phyloP scores from a whole-genome alignment of 2,113 vertebrate genomes.

The Ahaetulla prasina region DNA sequence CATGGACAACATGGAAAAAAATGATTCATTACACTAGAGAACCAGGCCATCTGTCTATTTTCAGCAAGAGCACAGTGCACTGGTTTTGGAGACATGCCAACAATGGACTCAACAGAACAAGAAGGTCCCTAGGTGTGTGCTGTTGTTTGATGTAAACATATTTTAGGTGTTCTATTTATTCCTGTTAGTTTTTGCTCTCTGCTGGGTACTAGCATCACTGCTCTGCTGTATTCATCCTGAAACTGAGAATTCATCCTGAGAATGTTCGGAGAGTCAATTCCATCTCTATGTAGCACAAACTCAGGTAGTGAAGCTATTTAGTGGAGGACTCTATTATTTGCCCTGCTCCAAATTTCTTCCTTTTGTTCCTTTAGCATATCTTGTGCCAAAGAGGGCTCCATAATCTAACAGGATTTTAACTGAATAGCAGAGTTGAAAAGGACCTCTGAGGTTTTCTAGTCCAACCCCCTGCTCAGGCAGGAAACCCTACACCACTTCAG shows the following conservation, averaged over 20 bases:
- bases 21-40: constrained; percentile 24
- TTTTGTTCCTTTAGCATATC: not conserved
- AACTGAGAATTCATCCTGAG: constrained; percentile 31
- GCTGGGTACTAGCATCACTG: not conserved
- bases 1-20: not conserved
- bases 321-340: constrained; percentile 30
- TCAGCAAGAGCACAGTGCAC: not conserved
- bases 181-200: constrained; percentile 26
- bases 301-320: constrained; percentile 2
- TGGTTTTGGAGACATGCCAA: constrained; percentile 47
- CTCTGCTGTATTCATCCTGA: constrained; percentile 17
- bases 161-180: constrained; percentile 36
- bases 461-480: no score
- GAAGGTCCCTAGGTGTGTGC: constrained; percentile 23
- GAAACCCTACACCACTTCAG: no score
- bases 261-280: constrained; percentile 29
- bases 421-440: no score
- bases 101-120: constrained; percentile 33
- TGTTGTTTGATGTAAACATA: constrained; percentile 41
- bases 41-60: constrained; percentile 43
- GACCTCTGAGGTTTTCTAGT: no score
- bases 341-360: not conserved
- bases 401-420: not conserved
- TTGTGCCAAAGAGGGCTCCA: not conserved
- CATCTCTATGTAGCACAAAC: constrained; percentile 12